Conservation (phyloP, 2,797 vertebrate genomes). For the Capromys pilorides region DNA sequence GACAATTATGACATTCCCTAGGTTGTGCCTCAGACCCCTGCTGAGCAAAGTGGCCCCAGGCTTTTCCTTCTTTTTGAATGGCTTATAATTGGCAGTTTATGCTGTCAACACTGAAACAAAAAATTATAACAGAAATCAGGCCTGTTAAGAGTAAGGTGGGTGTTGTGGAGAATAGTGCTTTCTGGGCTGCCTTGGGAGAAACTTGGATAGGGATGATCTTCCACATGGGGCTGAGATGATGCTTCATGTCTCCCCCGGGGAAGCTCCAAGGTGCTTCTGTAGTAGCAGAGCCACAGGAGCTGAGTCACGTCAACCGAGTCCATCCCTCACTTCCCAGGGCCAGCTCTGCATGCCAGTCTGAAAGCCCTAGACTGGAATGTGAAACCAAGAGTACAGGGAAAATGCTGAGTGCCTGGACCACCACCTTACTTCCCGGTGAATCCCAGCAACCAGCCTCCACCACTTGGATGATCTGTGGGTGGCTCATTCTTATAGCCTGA, state of each 20-base stretch:
- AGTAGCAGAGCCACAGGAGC: background rate
- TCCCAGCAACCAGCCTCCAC: background rate
- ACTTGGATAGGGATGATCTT: background rate
- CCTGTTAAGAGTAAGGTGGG: background rate
- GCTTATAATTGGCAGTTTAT: background rate
- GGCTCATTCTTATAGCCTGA: background rate
- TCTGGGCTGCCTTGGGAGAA: background rate
- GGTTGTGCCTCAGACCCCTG: background rate
- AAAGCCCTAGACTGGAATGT: background rate
- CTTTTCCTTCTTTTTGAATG: slow-evolving; percentile 20
- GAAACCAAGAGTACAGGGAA: background rate
- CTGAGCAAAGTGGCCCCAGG: background rate
- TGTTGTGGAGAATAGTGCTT: background rate
- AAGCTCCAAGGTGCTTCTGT: background rate
- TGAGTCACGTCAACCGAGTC: background rate
- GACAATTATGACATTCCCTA: background rate
- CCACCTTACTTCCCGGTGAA: background rate
- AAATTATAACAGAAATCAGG: background rate
- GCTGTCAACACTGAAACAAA: background rate
- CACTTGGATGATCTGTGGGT: background rate
- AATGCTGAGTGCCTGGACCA: background rate
- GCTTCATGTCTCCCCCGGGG: background rate
- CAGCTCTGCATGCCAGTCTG: background rate
- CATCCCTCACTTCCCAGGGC: background rate
- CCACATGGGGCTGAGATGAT: background rate